Evolutionary conservation across 2,113 vertebrate genomes (phyloP), one percentile per base, ranked within the genome.

Genomic region (Rana temporaria): DNA sequence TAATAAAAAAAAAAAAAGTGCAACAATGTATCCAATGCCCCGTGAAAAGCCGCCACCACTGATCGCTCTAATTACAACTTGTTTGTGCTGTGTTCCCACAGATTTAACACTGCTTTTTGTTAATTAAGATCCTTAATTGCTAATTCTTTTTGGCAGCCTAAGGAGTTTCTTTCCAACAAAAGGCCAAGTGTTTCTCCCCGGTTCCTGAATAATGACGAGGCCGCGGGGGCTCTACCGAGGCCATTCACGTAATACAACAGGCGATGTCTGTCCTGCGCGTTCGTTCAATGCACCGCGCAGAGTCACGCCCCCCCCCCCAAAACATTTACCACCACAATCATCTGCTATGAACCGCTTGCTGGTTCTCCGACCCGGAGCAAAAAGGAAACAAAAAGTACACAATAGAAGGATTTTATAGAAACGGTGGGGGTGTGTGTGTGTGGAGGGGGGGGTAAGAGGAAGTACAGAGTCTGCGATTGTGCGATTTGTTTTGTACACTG

Each of bases 81-180:
- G 52, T 66, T 78, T 78, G 60, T 55, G 34, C 75, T 78, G 22
- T 18, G 62, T 66, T 65, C 75, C 48, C 75, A 32, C 42, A 64
- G 62, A 65, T 78, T 66, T 78, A 78, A 66, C 75, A 66, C 75
- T 78, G 75, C 42, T 78, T 78, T 77, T 64, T 78, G 75, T 78
- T 78, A 78, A 78, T 66, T 78, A 78, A 78, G 75, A 78, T 66
- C 75, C 55, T 78, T 78, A 78, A 78, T 66, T 78, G 75, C 75
- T 78, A 78, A 78, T 78, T 78, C 63, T 65, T 78, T 78, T 78
- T 78, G 75, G 75, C 75, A 78, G 75, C 62, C 62, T 38, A 22
- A 65, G 75, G 62, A 52, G 38, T 66, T 78, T 66, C 62, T 52
- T 19, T 34, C 42, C 2, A 66, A 78, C 38, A 78, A 78, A 66